Evolutionary conservation across 2,888 invertebrate species (phyloP), one percentile per base, ranked within the genome.

Genomic region (Ptychoptera contaminata): DNA sequence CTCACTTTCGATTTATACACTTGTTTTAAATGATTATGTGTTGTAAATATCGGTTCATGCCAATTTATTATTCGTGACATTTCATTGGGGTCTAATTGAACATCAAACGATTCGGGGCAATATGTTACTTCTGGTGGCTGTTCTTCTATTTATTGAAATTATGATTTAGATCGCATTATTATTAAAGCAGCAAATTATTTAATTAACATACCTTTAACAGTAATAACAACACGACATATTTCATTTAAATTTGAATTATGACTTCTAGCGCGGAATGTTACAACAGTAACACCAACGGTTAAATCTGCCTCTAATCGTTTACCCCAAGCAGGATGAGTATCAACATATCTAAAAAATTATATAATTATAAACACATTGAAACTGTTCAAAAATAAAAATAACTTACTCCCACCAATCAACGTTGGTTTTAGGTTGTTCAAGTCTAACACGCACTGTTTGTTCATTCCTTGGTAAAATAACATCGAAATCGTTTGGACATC

Each of bases 21-120:
- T 45, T 67, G 67, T 45, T 68, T 67, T 16, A 77, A 61, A 42
- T 64, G 69, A 35, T 72, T 70, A 53, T 74, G 74, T 57, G 74
- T 74, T 23, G 63, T 64, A 53, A 80, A 79, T 37, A 65, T 60
- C 1, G 81, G 79, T 52, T 80, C 79, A 37, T 70, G 69, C 80
- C 80, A 81, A 50, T 68, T 67, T 38, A 79, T 68, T 37, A 69
- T 65, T 23, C 73, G 68, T 43, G 69, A 67, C 1, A 61, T 61
- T 56, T 77, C 74, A 37, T 73, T 70, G 11, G 66, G 63, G 39
- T 64, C 61, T 42, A 79, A 57, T 14, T 65, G 60, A 16, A 75
- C 71, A 50, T 75, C 73, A 53, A 79, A 73, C 7, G 77, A 73
- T 37, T 67, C 61, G 1, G 81, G 79, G 55, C 81, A 81, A 49